Evolutionary conservation across 2,888 invertebrate species (phyloP), one percentile per base, ranked within the genome.

Genomic region (Caenorhabditis sulstoni): DNA sequence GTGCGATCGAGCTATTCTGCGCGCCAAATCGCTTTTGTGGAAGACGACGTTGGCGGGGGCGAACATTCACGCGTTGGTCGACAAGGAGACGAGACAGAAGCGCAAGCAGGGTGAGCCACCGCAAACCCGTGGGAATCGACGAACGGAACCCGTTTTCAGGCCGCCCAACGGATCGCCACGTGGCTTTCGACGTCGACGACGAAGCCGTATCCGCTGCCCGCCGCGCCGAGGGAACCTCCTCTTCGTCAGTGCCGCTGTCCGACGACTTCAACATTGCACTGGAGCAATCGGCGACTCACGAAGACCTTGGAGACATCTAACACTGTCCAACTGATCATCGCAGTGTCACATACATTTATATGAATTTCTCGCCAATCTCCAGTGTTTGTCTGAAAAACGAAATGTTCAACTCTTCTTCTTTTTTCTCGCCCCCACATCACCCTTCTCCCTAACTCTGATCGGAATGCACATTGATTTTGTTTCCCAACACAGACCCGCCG

Each of bases 241-340:
- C 29, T 3, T 53, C 53, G 7, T 53, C 53, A 1, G n/a, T 16
- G 8, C 53, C 12, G 12, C 18, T 68, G 16, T 58, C 58, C 22
- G 73, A 73, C 20, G 73, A 73, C 23, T 64, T 64, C 22, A 49
- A 53, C 35, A 39, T 58, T 22, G 41, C 29, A 11, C 57, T 39
- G 50, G 73, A 73, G 3, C 50, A 14, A 9, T 11, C n/a, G 18
- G 39, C 16, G 29, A 8, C 20, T 9, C 44, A 53, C 11, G 73
- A 73, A 0, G 73, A 73, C 18, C 49, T 73, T n/a, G 73, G 73
- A 18, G 73, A 73, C 58, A 73, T 73, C 12, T 73, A 37, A 59
- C 12, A 8, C 18, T 1, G 18, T 49, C 20, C 18, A 20, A 5
- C 29, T 29, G 3, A 3, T 29, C 29, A 29, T 29, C 29, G n/a